phyloP scores from a whole-genome alignment of 2,113 vertebrate genomes.

The Alectura lathami region DNA sequence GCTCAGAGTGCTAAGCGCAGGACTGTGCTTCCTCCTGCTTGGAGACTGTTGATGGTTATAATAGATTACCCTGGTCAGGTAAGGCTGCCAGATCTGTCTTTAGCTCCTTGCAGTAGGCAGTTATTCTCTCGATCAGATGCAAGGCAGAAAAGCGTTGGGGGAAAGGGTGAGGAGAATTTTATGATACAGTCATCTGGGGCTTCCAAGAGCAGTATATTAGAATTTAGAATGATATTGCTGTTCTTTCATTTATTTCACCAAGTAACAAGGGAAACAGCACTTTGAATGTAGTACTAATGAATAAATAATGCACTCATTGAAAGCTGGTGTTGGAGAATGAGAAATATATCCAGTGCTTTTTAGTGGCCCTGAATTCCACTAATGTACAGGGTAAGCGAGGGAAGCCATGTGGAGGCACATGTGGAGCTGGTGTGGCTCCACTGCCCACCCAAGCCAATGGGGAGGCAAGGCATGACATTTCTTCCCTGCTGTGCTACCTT shows the following conservation, averaged over 20 bases:
- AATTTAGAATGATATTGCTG: constrained; percentile 39
- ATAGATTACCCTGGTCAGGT: background rate
- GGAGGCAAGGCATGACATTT: background rate
- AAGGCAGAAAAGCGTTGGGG: background rate
- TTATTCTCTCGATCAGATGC: background rate
- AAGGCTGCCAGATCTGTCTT: background rate
- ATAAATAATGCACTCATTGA: constrained; percentile 60
- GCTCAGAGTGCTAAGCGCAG: background rate
- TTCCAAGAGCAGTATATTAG: constrained; percentile 38
- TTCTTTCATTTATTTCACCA: constrained; percentile 67
- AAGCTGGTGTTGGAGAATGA: constrained; percentile 27
- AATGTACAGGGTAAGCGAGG: background rate
- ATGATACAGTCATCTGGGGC: background rate
- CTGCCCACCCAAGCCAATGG: background rate
- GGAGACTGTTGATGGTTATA: background rate
- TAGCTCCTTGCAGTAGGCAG: background rate
- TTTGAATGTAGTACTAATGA: constrained; percentile 55
- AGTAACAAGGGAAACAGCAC: constrained; percentile 40
- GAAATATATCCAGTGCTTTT: constrained; percentile 16
- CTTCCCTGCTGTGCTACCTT: background rate
- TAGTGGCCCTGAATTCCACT: background rate
- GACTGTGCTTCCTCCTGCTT: background rate
- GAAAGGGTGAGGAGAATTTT: background rate
- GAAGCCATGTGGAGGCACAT: background rate
- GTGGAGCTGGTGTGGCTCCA: background rate